Conservation (phyloP, 2,113 vertebrate species). For the Collichthys lucidus region DNA sequence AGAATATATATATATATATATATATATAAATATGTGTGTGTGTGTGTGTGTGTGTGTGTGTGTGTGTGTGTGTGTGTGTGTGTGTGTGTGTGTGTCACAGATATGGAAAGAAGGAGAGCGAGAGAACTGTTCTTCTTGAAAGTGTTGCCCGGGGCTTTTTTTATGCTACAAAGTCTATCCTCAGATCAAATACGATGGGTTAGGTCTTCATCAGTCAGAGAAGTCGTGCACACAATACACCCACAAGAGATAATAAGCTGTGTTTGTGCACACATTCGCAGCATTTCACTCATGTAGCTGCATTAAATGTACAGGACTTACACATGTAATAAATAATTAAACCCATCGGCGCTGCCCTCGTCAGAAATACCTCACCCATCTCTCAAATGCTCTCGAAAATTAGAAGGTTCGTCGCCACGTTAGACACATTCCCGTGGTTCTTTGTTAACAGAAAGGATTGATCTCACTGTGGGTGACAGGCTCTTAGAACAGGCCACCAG, state of each 20-base stretch:
- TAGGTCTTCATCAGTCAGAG: conserved; percentile 54
- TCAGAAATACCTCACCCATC: neutral
- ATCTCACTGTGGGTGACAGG: neutral
- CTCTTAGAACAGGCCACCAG: neutral
- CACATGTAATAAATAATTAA: neutral
- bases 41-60: neutral
- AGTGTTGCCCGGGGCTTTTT: conserved; percentile 59
- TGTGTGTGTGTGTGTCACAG: conserved; percentile 23
- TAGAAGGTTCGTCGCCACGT: neutral
- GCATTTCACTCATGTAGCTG: neutral
- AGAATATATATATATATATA: conserved; percentile 31
- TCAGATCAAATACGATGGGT: conserved; percentile 58
- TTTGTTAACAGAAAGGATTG: neutral
- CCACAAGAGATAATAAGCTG: conserved; percentile 39
- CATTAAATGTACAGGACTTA: conserved; percentile 9
- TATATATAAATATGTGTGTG: neutral
- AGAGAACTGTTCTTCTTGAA: conserved; percentile 66
- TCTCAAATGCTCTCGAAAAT: neutral
- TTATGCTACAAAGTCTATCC: conserved; percentile 54
- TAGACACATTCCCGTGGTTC: neutral
- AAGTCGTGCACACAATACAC: conserved; percentile 14
- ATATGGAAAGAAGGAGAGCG: conserved; percentile 28
- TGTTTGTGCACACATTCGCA: conserved; percentile 35
- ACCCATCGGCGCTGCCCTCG: neutral
- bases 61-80: neutral